Evolutionary conservation across 1,140 invertebrate species (phyloP).

Genomic region (Lasioglossum baleicum): DNA sequence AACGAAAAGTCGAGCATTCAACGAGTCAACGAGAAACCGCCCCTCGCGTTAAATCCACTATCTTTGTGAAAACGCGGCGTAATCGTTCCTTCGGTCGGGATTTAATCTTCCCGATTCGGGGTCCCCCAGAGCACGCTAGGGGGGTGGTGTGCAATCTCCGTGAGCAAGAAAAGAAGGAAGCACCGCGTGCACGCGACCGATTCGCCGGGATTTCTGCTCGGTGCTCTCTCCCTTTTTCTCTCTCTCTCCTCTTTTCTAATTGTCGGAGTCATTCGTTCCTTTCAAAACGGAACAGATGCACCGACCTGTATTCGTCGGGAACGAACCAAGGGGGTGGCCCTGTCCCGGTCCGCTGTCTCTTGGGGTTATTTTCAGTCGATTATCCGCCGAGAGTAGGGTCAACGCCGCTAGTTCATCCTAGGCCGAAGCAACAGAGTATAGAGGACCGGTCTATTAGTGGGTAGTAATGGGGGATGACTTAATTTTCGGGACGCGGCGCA

Average conservation of each 20-base stretch:
- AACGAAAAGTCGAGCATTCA: neutral
- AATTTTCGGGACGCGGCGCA: slow-evolving; percentile 9
- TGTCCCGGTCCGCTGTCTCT: slow-evolving; percentile 66
- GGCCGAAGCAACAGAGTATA: slow-evolving; percentile 49
- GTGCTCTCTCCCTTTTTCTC: neutral
- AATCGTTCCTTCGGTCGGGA: slow-evolving; percentile 30
- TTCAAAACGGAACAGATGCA: slow-evolving; percentile 74
- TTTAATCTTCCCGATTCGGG: slow-evolving; percentile 50
- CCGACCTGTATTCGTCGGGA: slow-evolving; percentile 62
- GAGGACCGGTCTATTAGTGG: slow-evolving; percentile 71
- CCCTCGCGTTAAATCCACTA: neutral
- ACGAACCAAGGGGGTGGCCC: slow-evolving; percentile 36
- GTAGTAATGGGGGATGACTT: slow-evolving; percentile 23
- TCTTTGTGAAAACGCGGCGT: slow-evolving; percentile 4
- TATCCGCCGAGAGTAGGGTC: slow-evolving; percentile 74
- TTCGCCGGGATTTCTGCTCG: slow-evolving; percentile 47
- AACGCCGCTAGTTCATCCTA: slow-evolving; percentile 59
- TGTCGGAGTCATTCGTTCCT: slow-evolving; percentile 73
- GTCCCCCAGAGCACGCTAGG: neutral
- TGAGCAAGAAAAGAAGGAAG: slow-evolving; percentile 59
- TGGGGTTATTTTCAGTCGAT: slow-evolving; percentile 80
- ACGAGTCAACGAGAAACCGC: neutral
- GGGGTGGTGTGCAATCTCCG: slow-evolving; percentile 47
- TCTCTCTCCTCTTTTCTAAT: slow-evolving; percentile 62
- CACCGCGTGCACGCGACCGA: slow-evolving; percentile 32